Evolutionary conservation across 2,113 vertebrate genomes (phyloP), one percentile per base, ranked within the genome.

Genomic region (Lutjanus erythropterus): DNA sequence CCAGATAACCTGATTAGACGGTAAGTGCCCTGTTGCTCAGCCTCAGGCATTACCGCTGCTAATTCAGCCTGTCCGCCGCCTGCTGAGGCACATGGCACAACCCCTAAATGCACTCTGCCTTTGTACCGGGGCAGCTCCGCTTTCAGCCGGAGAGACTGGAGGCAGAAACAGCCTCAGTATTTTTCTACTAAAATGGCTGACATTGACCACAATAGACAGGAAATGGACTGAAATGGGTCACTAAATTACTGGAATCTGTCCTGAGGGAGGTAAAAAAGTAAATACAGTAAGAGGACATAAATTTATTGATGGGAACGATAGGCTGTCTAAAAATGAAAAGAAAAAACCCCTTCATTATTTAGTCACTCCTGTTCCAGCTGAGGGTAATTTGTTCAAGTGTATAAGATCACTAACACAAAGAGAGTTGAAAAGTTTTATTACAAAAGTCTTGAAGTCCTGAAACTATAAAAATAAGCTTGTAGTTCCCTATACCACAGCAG

Each of bases 1-100:
- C 49, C 61, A 87, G 75, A 88, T 88, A 90, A 91, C 85, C 86
- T 82, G 86, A 87, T 93, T 92, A 85, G 79, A 69, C 78, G 61
- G 71, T 59, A 27, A 85, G 81, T 21, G 74, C 73, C 78, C 84
- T 78, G 80, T 75, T 78, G 78, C 89, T 82, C 78, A 65, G 72
- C 87, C 71, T 69, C 53, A 21, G 77, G 76, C 73, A 81, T 81
- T 65, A 80, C 27, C 4, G 47, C 72, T 68, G 71, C 80, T 92
- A 89, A 93, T 92, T 91, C 68, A 83, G 76, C 81, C 66, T 80
- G 60, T 86, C 71, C 12, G 47, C 72, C 35, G 14, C 75, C 84
- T 55, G 80, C 79, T 71, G 81, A 64, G 75, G 41, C 61, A 56
- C 41, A 76, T 61, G 60, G 76, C 84, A 81, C 75, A 62, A 64